Evolutionary conservation across 2,888 invertebrate species (phyloP).

Genomic region (Parnassius mnemosyne): DNA sequence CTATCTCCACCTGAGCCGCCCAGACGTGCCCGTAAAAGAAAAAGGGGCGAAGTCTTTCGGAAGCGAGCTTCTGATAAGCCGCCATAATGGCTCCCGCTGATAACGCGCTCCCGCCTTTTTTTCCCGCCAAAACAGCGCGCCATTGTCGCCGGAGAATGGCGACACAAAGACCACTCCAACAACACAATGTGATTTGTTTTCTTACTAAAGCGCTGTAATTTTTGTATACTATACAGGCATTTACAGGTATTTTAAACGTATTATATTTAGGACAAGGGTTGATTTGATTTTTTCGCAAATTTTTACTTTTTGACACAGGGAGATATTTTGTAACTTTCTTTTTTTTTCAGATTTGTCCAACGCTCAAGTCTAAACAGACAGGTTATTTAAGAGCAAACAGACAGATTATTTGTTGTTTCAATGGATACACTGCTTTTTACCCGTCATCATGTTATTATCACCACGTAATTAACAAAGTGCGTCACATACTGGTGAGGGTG

Average conservation of each 20-base stretch:
- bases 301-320: too few relatives aligned
- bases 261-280: too few relatives aligned
- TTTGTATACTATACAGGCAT: conserved; percentile 52
- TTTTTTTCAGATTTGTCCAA: too few relatives aligned
- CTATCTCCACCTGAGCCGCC: conserved; percentile 47
- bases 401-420: too few relatives aligned
- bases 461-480: too few relatives aligned
- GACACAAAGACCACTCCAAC: conserved; percentile 58
- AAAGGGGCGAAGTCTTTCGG: conserved; percentile 70
- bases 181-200: conserved; percentile 45
- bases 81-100: conserved; percentile 75
- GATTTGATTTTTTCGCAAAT: too few relatives aligned
- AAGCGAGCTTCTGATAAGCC: conserved; percentile 76
- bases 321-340: too few relatives aligned
- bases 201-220: conserved; percentile 61
- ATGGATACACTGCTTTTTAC: too few relatives aligned
- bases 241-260: conserved; percentile 32
- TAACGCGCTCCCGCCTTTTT: conserved; percentile 79
- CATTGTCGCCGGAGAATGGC: conserved; percentile 67
- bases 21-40: conserved; percentile 79
- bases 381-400: too few relatives aligned
- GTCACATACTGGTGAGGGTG: too few relatives aligned
- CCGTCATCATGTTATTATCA: too few relatives aligned
- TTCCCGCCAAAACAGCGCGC: conserved; percentile 74
- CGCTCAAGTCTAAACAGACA: too few relatives aligned